Evolutionary conservation across 2,888 invertebrate genomes (phyloP).

Genomic region (Resseliella maxima): DNA sequence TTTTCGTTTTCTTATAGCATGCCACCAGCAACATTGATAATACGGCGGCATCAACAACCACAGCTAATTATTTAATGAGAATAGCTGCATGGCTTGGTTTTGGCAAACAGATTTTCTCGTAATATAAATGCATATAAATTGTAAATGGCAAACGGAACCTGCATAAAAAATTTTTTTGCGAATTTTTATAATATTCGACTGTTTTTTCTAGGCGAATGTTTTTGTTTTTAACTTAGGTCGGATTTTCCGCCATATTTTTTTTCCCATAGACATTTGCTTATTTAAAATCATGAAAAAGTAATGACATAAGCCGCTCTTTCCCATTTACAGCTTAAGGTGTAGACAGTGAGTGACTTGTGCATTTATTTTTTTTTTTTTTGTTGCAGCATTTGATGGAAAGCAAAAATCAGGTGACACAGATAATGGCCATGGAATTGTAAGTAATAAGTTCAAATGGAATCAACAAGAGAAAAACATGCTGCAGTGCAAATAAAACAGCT

Average conservation of each 20-base stretch:
- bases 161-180: too few species aligned
- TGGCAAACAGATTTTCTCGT: background rate
- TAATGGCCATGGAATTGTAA: slow-evolving; percentile 7
- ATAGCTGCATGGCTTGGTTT: background rate
- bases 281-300: background rate
- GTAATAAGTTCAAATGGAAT: slow-evolving; percentile 34
- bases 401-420: slow-evolving; percentile 16
- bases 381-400: too few species aligned
- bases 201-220: too few species aligned
- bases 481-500: background rate
- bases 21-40: background rate
- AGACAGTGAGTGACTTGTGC: background rate
- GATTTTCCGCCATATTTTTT: background rate
- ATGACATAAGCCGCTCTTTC: background rate
- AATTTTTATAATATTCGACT: too few species aligned
- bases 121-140: background rate
- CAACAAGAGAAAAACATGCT: background rate
- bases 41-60: background rate
- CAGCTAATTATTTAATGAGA: slow-evolving; percentile 39
- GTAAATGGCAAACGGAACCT: too few species aligned
- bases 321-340: background rate
- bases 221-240: too few species aligned
- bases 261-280: too few species aligned
- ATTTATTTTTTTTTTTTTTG: too few species aligned
- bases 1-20: background rate